Base-by-base conservation (phyloP, 2,113 vertebrate species). In the Dendropsophus ebraccatus region DNA sequence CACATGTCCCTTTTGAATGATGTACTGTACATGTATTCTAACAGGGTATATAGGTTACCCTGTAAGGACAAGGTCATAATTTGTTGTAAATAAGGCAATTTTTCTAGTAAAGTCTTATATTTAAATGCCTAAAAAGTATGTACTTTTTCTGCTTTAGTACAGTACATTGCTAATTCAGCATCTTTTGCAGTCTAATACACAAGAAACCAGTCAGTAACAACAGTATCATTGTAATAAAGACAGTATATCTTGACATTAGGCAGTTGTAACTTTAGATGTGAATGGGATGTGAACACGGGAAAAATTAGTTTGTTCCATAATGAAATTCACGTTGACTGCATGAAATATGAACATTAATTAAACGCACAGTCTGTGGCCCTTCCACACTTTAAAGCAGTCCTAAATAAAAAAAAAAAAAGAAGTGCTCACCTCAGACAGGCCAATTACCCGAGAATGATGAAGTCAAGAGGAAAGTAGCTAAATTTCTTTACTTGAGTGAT, bases 401-500 rank as follows among this genome's bases (percentile, higher is more conserved):
- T 90, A 93, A 92, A 25, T 76, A 54, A 74, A 56, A 74, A 73
- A 82, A 82, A 69, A 60, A 91, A 90, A 90, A 91, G 90, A 88
- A 41, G 1, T 93, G 92, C 93, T 95, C 94, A 95, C 95, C 95
- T 95, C 94, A 95, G 95, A 96, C 95, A 96, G 94, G 94, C 94
- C 95, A 96, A 96, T 95, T 95, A 96, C 92, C 94, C 92, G 93
- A 94, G 94, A 96, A 95, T 94, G 95, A 96, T 96, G 95, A 94
- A 96, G 94, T 95, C 94, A 92, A 93, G 94, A 94, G 94, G 93
- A 95, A 96, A 95, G 94, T 95, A 93, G 94, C 94, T 96, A 97
- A 96, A 97, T 98, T 98, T 97, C 96, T 97, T 96, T 96, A 95
- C 96, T 98, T 96, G 95, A 97, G 93, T 94, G 95, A 97, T 96